Conservation (phyloP, 2,888 invertebrate species). For the Cataglyphis rosenhaueri region DNA sequence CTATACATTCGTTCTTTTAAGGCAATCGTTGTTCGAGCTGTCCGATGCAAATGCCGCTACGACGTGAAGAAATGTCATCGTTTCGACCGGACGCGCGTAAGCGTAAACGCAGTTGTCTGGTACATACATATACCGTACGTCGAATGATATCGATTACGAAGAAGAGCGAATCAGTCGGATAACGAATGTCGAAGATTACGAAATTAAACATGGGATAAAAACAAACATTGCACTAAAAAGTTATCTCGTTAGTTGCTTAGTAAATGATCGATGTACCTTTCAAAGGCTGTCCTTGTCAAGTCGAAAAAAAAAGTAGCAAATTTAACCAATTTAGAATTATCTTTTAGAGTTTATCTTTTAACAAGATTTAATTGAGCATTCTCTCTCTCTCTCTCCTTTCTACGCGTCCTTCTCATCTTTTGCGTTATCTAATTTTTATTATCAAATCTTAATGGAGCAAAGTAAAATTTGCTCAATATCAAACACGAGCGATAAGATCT, state of each 20-base stretch:
- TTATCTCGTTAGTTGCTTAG: background rate
- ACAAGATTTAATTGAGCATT: background rate
- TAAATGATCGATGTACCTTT: background rate
- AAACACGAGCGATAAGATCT: background rate
- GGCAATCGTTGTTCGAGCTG: conserved; percentile 48
- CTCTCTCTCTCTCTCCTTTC: background rate
- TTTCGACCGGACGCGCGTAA: conserved; percentile 38
- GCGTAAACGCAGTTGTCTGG: conserved; percentile 46
- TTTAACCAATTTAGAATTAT: background rate
- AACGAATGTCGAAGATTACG: conserved; percentile 63
- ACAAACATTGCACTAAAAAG: background rate
- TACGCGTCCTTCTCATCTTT: background rate
- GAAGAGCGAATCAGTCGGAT: conserved; percentile 72
- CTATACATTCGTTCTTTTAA: conserved; percentile 38
- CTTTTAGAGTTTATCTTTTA: background rate
- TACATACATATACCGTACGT: background rate
- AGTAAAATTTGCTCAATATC: background rate
- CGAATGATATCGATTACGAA: conserved; percentile 76
- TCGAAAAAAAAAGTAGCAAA: background rate
- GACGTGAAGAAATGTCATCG: conserved; percentile 70
- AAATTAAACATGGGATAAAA: conserved; percentile 1
- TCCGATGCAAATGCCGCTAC: conserved; percentile 64
- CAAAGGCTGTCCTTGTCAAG: background rate
- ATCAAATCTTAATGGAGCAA: background rate
- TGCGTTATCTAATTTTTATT: background rate